Conservation (phyloP, 2,113 vertebrate genomes). For the Carassius auratus region DNA sequence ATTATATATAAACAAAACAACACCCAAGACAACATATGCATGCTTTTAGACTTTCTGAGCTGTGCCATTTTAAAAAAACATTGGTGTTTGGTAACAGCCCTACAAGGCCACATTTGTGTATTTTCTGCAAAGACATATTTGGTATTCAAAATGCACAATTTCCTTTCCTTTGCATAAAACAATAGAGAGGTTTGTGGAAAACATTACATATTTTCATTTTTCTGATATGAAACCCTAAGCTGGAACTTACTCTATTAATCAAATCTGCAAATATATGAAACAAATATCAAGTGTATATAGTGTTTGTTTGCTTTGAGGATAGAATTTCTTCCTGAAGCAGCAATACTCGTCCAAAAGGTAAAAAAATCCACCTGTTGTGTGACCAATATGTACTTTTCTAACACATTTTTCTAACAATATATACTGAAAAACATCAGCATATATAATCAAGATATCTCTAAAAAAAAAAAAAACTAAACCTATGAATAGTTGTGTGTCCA, state of each 20-base stretch:
- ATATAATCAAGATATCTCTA: neutral
- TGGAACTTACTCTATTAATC: neutral
- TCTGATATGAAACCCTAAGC: neutral
- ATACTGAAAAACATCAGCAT: neutral
- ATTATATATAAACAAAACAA: neutral
- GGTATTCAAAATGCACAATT: conserved; percentile 66
- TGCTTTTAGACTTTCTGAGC: neutral
- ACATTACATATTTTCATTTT: neutral
- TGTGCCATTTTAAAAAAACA: neutral
- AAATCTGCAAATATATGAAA: neutral
- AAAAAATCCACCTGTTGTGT: neutral
- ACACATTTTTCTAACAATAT: neutral
- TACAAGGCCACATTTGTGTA: neutral
- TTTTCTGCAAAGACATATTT: conserved; percentile 56
- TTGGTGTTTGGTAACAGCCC: neutral
- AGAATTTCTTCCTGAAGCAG: neutral
- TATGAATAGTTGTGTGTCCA: no score
- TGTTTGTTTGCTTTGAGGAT: neutral
- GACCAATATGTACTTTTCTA: neutral
- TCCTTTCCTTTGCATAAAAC: conserved; percentile 65
- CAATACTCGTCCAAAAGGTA: neutral
- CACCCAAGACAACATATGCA: neutral
- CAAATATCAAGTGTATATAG: neutral
- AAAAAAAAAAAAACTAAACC: no score
- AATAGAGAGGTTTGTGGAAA: neutral